Conservation (phyloP, 2,797 vertebrate species). For the Threskiornis aethiopicus region DNA sequence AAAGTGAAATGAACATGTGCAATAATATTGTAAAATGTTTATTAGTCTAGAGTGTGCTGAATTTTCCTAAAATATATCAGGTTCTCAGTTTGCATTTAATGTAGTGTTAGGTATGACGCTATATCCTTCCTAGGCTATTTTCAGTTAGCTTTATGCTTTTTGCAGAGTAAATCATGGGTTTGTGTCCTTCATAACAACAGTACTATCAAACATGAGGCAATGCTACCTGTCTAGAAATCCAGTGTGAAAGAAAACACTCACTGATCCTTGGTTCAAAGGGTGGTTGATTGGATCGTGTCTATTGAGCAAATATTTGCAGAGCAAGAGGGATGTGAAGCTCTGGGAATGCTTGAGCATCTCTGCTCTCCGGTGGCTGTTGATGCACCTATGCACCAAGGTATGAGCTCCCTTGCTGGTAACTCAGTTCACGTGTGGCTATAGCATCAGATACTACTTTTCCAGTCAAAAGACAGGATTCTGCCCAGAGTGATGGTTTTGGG, state of each 20-base stretch:
- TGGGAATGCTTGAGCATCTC: not conserved
- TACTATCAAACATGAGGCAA: conserved; percentile 59
- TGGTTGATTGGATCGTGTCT: not conserved
- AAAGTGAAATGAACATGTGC: conserved; percentile 85
- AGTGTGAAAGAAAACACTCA: not conserved
- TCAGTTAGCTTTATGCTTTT: conserved; percentile 78
- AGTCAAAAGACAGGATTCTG: not conserved
- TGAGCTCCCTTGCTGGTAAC: conserved; percentile 1
- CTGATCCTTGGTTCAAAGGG: not conserved
- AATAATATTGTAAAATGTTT: conserved; percentile 88
- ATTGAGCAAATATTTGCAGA: not conserved
- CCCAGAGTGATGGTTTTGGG: not conserved
- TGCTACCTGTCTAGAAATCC: conserved; percentile 58
- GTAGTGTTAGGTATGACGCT: conserved; percentile 85
- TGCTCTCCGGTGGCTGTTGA: not conserved
- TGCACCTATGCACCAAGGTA: not conserved
- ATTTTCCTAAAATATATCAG: conserved; percentile 87
- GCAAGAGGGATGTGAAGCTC: not conserved
- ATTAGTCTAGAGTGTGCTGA: conserved; percentile 86
- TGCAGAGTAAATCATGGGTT: conserved; percentile 76
- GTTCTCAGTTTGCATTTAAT: conserved; percentile 87
- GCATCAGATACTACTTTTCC: not conserved
- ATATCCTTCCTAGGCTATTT: conserved; percentile 85
- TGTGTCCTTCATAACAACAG: conserved; percentile 72
- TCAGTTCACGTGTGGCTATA: not conserved